These are phyloP conservation scores for Eubasilissa splendida DNA, from an alignment of 2,888 invertebrate species.

Conservation along the genomic window DNA sequence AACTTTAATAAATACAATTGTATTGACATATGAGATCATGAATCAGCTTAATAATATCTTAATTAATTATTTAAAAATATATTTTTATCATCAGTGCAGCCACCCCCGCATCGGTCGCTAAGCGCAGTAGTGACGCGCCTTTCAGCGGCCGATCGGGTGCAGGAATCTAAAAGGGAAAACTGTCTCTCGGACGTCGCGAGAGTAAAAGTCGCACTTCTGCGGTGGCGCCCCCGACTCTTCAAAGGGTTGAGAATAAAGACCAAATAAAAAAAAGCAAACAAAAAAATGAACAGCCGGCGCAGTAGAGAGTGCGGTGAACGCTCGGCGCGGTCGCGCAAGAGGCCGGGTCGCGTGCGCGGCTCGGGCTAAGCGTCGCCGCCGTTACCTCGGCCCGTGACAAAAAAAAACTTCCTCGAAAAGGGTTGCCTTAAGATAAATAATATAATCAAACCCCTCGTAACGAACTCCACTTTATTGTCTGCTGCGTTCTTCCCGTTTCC, in stretches of 20 bases:
- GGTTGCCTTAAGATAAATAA: constrained; percentile 47
- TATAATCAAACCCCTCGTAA: constrained; percentile 34
- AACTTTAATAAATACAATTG: too few relatives aligned
- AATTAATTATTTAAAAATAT: too few relatives aligned
- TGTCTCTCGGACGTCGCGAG: background rate
- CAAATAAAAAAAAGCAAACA: constrained; percentile 20
- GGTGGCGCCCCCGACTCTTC: background rate
- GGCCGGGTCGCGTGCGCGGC: constrained; percentile 45
- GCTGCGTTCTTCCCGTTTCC: constrained; percentile 44
- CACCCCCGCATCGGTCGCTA: background rate
- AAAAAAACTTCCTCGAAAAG: constrained; percentile 50
- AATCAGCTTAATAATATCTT: background rate
- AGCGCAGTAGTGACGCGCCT: background rate
- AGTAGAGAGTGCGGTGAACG: constrained; percentile 21
- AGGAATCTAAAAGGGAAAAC: constrained; percentile 16
- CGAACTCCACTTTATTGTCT: constrained; percentile 30
- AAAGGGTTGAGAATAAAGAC: constrained; percentile 34
- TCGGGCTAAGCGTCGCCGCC: constrained; percentile 23
- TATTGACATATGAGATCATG: too few relatives aligned
- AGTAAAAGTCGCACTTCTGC: constrained; percentile 29
- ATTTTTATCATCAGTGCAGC: too few relatives aligned
- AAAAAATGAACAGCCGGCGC: constrained; percentile 6
- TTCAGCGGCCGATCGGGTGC: background rate
- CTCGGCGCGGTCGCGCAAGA: background rate
- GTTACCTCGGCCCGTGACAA: constrained; percentile 50